Conservation (phyloP, 2,113 vertebrate genomes). For the Gobio gobio region DNA sequence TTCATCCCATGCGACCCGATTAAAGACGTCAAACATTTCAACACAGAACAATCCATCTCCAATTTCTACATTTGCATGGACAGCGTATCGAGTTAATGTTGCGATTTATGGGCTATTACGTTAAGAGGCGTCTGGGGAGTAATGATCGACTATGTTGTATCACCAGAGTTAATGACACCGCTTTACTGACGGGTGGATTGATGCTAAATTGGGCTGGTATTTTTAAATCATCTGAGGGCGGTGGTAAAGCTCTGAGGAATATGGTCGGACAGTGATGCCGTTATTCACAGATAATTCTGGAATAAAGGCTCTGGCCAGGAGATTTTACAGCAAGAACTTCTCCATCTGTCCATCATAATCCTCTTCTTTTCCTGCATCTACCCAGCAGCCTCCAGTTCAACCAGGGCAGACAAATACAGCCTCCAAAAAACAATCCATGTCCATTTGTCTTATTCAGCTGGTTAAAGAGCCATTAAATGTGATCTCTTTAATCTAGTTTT, state of each 20-base stretch:
- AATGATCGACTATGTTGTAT: slow-evolving; percentile 5
- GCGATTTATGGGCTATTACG: not conserved
- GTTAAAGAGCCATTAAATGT: slow-evolving; percentile 26
- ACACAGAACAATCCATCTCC: not conserved
- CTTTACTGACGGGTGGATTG: not conserved
- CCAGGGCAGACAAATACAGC: slow-evolving; percentile 7
- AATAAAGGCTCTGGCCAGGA: not conserved
- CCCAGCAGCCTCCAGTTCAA: slow-evolving; percentile 23
- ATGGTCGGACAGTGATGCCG: not conserved
- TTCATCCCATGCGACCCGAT: not conserved
- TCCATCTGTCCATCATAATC: slow-evolving; percentile 39
- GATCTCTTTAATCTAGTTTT: slow-evolving; percentile 32
- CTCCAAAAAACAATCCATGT: slow-evolving; percentile 32
- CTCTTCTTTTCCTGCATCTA: slow-evolving; percentile 6
- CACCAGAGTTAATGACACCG: not conserved
- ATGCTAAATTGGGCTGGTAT: not conserved
- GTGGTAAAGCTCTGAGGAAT: not conserved
- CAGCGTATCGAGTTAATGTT: slow-evolving; percentile 3
- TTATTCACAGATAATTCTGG: slow-evolving; percentile 19
- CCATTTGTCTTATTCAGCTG: slow-evolving; percentile 28
- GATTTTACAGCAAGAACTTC: slow-evolving; percentile 6
- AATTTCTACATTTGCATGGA: not conserved
- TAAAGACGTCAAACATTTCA: not conserved
- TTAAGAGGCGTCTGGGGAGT: not conserved
- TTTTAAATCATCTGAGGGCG: not conserved